These are phyloP conservation scores for Caenorhabditis sp. DNA, from an alignment of 2,888 invertebrate genomes.

Conservation along the genomic window DNA sequence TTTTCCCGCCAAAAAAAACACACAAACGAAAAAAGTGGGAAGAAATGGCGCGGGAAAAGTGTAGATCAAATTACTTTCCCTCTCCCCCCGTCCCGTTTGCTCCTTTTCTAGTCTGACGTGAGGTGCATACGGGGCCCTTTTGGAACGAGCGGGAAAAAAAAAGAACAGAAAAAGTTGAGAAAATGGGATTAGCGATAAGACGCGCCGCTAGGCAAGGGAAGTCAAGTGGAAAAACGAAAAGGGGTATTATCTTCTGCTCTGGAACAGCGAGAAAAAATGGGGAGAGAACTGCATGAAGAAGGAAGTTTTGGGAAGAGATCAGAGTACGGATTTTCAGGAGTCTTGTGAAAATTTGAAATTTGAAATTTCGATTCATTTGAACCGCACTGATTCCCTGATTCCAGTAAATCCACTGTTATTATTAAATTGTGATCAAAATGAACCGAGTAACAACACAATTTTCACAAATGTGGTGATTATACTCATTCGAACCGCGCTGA, in stretches of 20 bases:
- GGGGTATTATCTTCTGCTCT: neutral
- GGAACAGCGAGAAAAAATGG: neutral
- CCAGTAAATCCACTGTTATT: too few relatives aligned
- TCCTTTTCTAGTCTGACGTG: slow-evolving; percentile 25
- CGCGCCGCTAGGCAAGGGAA: neutral
- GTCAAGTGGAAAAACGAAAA: slow-evolving; percentile 33
- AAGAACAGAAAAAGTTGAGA: slow-evolving; percentile 34
- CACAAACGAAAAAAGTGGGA: neutral
- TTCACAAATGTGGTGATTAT: too few relatives aligned
- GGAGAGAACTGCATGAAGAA: neutral
- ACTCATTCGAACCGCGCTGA: too few relatives aligned
- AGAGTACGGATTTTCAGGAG: neutral
- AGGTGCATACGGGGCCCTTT: neutral
- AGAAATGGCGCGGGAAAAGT: neutral
- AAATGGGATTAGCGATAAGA: slow-evolving; percentile 55
- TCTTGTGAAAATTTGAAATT: too few relatives aligned
- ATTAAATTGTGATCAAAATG: too few relatives aligned
- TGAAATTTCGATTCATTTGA: too few relatives aligned
- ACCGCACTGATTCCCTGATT: too few relatives aligned
- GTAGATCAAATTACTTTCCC: slow-evolving; percentile 56
- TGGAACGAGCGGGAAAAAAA: neutral
- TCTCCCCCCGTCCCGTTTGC: neutral
- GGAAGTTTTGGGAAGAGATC: neutral
- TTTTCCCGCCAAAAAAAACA: slow-evolving; percentile 2
- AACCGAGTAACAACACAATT: too few relatives aligned